Percentiles rank a stretch among this genome's conserved stretches.
phyloP scores from a whole-genome alignment of 2,888 invertebrate species.

The Miltochrista miniata region DNA sequence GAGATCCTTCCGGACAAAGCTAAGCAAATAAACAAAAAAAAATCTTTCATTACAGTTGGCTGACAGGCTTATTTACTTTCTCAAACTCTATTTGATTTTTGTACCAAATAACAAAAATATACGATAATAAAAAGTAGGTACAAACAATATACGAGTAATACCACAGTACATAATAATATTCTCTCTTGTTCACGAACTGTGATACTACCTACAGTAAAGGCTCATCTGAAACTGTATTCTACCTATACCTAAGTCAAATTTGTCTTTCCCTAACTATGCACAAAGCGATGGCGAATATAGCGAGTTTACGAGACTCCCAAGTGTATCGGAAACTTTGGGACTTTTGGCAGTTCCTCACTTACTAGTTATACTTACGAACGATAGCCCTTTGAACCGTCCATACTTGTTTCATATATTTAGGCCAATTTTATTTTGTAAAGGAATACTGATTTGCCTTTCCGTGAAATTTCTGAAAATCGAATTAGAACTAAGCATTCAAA shows the following conservation, averaged over 20 bases:
- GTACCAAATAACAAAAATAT: too few relatives aligned
- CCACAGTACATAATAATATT: too few relatives aligned
- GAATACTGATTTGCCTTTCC: neutral
- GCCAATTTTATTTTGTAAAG: neutral
- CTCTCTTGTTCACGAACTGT: too few relatives aligned
- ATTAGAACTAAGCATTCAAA: neutral
- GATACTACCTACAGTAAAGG: too few relatives aligned
- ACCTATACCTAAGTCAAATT: neutral
- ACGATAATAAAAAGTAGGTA: too few relatives aligned
- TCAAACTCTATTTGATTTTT: too few relatives aligned
- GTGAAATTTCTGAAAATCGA: neutral
- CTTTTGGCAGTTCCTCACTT: slow-evolving; percentile 21
- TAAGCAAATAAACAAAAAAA: too few relatives aligned
- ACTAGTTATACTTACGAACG: neutral
- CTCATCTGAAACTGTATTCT: neutral
- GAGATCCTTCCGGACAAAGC: too few relatives aligned
- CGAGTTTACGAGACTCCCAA: slow-evolving; percentile 15
- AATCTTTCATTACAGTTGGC: too few relatives aligned
- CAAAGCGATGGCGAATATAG: slow-evolving; percentile 17
- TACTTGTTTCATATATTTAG: neutral
- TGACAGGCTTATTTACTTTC: too few relatives aligned
- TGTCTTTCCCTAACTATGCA: slow-evolving; percentile 18
- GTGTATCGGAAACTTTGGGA: slow-evolving; percentile 28
- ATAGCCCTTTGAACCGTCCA: neutral
- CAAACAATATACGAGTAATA: too few relatives aligned